phyloP scores from a whole-genome alignment of 2,888 invertebrate genomes.

The Lucinisca nassula region DNA sequence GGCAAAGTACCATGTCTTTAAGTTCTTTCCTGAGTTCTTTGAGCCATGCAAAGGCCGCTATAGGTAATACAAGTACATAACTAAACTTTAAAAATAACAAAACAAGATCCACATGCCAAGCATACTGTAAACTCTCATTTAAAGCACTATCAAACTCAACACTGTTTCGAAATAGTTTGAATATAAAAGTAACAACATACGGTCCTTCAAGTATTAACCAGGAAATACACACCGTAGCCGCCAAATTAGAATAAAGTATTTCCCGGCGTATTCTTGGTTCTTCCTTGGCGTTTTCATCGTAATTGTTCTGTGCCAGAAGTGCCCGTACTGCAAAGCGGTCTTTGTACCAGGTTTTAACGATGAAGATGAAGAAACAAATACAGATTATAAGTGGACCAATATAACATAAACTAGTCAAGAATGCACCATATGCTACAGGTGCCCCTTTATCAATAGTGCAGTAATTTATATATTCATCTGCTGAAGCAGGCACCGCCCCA shows the following conservation, averaged over 20 bases:
- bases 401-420: constrained; percentile 76
- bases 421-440: constrained; percentile 75
- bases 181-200: constrained; percentile 75
- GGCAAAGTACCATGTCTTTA: constrained; percentile 82
- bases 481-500: constrained; percentile 72
- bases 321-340: constrained; percentile 70
- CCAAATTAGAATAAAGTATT: constrained; percentile 74
- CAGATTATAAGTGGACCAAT: constrained; percentile 77
- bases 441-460: constrained; percentile 78
- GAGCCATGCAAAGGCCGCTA: constrained; percentile 79
- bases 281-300: constrained; percentile 62
- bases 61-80: constrained; percentile 80
- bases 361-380: constrained; percentile 75
- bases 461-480: constrained; percentile 75
- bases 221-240: constrained; percentile 74
- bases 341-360: constrained; percentile 70
- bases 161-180: constrained; percentile 74
- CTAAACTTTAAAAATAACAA: constrained; percentile 84
- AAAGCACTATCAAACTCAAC: constrained; percentile 57
- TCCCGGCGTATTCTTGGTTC: constrained; percentile 74
- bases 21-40: constrained; percentile 84
- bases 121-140: constrained; percentile 68
- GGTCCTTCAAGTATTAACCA: constrained; percentile 83
- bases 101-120: constrained; percentile 80
- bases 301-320: constrained; percentile 73